Percentiles rank a stretch among this genome's conserved stretches.
Conservation (phyloP, 2,797 vertebrate genomes). For the Mionectes olivaceus region DNA sequence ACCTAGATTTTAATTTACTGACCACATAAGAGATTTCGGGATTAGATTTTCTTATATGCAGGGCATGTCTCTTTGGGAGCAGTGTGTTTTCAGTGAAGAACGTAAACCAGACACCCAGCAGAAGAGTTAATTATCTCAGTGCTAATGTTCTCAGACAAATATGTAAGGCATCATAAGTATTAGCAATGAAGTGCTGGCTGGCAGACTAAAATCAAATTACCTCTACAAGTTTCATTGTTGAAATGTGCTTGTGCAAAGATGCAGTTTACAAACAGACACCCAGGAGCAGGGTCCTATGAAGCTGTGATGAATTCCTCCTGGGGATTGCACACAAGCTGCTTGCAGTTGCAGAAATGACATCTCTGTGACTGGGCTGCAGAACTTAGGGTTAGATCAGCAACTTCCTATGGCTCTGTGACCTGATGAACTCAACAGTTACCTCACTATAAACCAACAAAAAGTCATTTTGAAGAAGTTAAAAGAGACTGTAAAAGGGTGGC, state of each 20-base stretch:
- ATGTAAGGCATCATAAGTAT: constrained; percentile 40
- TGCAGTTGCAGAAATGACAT: not conserved
- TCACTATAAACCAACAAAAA: constrained; percentile 2
- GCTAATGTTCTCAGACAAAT: constrained; percentile 60
- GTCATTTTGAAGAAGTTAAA: constrained; percentile 1
- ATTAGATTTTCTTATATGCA: constrained; percentile 25
- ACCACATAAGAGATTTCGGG: constrained; percentile 34
- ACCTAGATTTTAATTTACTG: constrained; percentile 43
- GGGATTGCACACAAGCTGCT: not conserved
- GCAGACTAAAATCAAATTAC: constrained; percentile 60
- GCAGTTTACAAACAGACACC: not conserved
- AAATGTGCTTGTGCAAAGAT: constrained; percentile 20
- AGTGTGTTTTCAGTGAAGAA: constrained; percentile 33
- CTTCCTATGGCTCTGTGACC: not conserved
- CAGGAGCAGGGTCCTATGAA: not conserved
- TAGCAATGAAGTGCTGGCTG: constrained; percentile 44
- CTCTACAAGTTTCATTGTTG: constrained; percentile 56
- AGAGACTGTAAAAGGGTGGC: not conserved
- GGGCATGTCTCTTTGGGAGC: constrained; percentile 1
- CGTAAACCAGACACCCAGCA: not conserved
- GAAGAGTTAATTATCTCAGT: constrained; percentile 64
- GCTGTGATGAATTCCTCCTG: not conserved
- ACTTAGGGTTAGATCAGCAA: not conserved
- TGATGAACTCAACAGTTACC: constrained; percentile 3
- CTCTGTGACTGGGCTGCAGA: not conserved